Evolutionary conservation across 2,888 invertebrate genomes (phyloP).

Genomic region (Pachymerium ferrugineum): DNA sequence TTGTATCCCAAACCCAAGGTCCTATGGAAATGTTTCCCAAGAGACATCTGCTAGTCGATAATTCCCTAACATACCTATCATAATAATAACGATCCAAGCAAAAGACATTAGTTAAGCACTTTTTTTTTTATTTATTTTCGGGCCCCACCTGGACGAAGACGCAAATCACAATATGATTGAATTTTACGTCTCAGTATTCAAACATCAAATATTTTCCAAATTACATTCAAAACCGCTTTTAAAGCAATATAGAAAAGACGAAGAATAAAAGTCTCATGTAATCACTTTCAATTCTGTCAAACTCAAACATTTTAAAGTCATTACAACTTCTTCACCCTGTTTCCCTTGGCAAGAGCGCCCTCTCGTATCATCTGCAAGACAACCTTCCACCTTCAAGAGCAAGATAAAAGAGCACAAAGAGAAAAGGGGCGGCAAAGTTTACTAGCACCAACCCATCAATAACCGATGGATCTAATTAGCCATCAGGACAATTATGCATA

Average conservation of each 20-base stretch:
- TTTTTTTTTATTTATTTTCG: too few species aligned
- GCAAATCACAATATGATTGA: too few species aligned
- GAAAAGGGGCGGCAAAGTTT: background rate
- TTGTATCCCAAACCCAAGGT: slow-evolving; percentile 21
- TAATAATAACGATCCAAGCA: background rate
- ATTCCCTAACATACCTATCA: background rate
- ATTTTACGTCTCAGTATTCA: too few species aligned
- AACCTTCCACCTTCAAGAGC: background rate
- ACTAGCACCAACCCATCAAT: slow-evolving; percentile 5
- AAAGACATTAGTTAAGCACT: background rate
- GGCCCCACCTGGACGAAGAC: too few species aligned
- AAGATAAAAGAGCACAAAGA: background rate
- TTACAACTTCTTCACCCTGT: background rate
- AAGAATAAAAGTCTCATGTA: too few species aligned
- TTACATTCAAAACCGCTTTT: too few species aligned
- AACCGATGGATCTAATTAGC: slow-evolving; percentile 21
- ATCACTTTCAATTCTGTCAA: too few species aligned
- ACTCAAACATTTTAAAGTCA: too few species aligned
- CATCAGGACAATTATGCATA: slow-evolving; percentile 21
- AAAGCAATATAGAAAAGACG: too few species aligned
- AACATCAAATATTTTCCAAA: too few species aligned
- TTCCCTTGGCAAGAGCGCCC: background rate
- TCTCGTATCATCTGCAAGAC: background rate
- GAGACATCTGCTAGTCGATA: slow-evolving; percentile 8
- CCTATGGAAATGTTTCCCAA: slow-evolving; percentile 3